Base-by-base conservation (phyloP, 2,888 invertebrate genomes). In the Bellardia pandia region DNA sequence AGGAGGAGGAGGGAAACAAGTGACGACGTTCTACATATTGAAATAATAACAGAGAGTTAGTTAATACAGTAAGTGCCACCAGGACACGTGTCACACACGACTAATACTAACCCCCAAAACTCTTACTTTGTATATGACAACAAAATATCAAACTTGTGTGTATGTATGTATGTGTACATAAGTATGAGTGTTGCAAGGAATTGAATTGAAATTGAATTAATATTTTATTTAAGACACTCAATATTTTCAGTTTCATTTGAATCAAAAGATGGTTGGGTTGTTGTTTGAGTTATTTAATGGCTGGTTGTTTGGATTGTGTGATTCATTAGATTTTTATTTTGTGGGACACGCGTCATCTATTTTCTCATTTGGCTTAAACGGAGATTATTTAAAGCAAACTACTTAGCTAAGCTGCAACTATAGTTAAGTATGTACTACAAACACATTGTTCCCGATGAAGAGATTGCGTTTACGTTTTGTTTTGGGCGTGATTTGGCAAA, bases 371-470 rank as follows among this genome's bases (percentile, higher is more conserved):
- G 56, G 78, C 60, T 85, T 78, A 85, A 85, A 82, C 88, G 76
- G 77, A 86, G 88, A 89, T 89, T 89, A 89, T 88, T 89, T 89
- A 85, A 88, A 89, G 88, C 89, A 91, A 92, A 92, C 92, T 91
- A 92, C 91, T 92, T 92, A 91, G 90, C 91, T 91, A 90, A 90
- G 91, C 84, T 75, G 85, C 90, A 92, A 92, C 92, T 91, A 23
- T 23, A 91, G 92, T 90, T 90, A 74, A 69, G 60, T 48, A n/a
- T n/a, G n/a, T n/a, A 33, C 62, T 14, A 56, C 42, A 51, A 33
- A 30, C 58, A 16, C 48, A 66, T 71, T 83, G 51, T 75, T 71
- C 56, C 13, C 11, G 40, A 58, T 76, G 83, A 80, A 30, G 5
- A 74, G 87, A 82, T 82, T 78, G 69, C 30, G 58, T 74, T 82